Percentiles rank a stretch among this genome's conserved stretches.
phyloP scores from a whole-genome alignment of 2,888 invertebrate species.

The Ametastegia equiseti region DNA sequence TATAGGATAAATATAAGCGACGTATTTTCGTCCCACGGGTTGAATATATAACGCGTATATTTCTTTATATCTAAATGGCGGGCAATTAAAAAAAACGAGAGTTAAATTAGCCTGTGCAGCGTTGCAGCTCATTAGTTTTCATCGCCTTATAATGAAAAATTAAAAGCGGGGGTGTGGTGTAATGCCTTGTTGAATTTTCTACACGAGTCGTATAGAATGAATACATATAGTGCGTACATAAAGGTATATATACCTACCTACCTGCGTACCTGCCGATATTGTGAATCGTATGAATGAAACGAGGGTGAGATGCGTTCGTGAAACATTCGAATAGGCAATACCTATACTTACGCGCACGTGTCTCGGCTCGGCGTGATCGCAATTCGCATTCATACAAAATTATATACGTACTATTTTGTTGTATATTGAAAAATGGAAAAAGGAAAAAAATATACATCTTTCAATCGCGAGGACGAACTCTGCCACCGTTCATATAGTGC shows the following conservation, averaged over 20 bases:
- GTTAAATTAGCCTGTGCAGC: constrained; percentile 61
- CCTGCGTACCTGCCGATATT: constrained; percentile 28
- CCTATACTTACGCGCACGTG: neutral
- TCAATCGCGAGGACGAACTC: neutral
- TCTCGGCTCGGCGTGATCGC: neutral
- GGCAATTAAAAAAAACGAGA: constrained; percentile 63
- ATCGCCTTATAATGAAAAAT: constrained; percentile 47
- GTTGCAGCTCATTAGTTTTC: constrained; percentile 64
- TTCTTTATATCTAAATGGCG: constrained; percentile 55
- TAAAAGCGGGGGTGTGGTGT: no score
- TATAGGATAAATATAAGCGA: no score
- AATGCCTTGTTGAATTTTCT: constrained; percentile 41
- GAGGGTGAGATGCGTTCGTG: no score
- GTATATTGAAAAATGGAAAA: no score
- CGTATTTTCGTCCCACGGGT: no score
- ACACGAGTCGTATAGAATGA: constrained; percentile 20
- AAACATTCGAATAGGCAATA: neutral
- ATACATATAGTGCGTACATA: neutral
- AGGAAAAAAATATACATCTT: no score
- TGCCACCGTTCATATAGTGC: constrained; percentile 17
- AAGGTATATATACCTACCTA: neutral
- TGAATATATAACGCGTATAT: neutral
- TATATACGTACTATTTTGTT: neutral
- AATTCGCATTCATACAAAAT: constrained; percentile 1
- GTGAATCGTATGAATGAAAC: constrained; percentile 37